Evolutionary conservation across 1,140 invertebrate species (phyloP).

Genomic region (Aplysia californica): DNA sequence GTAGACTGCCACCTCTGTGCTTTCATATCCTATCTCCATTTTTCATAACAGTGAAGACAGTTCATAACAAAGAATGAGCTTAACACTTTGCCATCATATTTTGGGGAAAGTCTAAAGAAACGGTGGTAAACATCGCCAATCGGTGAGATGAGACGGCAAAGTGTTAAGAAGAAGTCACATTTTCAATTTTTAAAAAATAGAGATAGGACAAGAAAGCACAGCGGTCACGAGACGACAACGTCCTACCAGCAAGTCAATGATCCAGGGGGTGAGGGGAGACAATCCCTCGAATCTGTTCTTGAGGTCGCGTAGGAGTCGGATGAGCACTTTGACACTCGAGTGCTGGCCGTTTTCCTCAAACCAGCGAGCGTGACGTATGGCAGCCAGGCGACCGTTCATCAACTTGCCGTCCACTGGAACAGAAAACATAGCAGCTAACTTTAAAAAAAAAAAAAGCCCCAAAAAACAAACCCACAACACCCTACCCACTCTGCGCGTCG

Average conservation of each 20-base stretch:
- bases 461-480: not conserved
- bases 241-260: conserved; percentile 88
- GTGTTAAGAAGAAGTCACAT: too few species aligned
- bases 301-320: conserved; percentile 91
- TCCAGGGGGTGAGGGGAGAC: conserved; percentile 93
- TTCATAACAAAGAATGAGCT: too few species aligned
- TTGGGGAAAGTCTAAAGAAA: too few species aligned
- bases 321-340: conserved; percentile 95
- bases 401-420: conserved; percentile 81
- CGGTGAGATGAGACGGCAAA: too few species aligned
- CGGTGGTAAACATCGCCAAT: too few species aligned
- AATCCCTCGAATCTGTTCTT: conserved; percentile 90
- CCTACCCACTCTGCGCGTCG: not conserved
- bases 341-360: conserved; percentile 99
- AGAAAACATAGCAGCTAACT: too few species aligned
- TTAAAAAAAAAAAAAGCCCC: conserved; percentile 5
- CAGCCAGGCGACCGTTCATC: conserved; percentile 89
- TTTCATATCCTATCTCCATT: too few species aligned
- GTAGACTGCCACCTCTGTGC: too few species aligned
- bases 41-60: too few species aligned
- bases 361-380: conserved; percentile 94
- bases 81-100: too few species aligned
- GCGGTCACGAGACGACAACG: not conserved
- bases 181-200: too few species aligned
- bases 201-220: too few species aligned